A percentile compares a stretch with the other conserved stretches of the same genome.
Evolutionary conservation across 2,888 invertebrate species (phyloP).

Genomic region (Amiota minor): DNA sequence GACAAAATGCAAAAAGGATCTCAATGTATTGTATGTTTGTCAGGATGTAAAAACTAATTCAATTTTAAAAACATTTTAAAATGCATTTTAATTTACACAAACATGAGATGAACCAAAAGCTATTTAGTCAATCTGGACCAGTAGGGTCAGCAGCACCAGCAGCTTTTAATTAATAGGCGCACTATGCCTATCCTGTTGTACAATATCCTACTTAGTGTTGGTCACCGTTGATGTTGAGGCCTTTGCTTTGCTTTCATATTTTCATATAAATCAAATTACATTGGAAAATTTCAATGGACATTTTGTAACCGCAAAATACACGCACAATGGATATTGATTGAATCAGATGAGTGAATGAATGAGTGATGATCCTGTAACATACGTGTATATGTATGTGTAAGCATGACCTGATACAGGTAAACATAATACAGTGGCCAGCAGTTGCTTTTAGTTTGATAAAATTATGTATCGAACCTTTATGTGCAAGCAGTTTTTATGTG

Average conservation of each 20-base stretch:
- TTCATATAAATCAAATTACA: constrained; percentile 60
- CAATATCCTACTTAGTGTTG: not conserved
- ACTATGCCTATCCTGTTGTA: constrained; percentile 34
- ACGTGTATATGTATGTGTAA: not conserved
- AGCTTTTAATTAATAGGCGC: constrained; percentile 56
- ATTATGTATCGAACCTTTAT: not conserved
- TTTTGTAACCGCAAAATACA: constrained; percentile 66
- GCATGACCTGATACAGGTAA: constrained; percentile 17
- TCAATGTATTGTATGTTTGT: constrained; percentile 39
- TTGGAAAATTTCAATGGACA: constrained; percentile 44
- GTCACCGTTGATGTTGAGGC: not conserved
- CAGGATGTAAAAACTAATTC: constrained; percentile 47
- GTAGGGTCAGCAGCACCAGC: not conserved
- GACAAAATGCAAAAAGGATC: constrained; percentile 12
- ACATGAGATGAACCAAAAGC: constrained; percentile 16
- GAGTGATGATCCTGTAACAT: not conserved
- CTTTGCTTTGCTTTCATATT: not conserved
- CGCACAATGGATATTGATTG: constrained; percentile 64
- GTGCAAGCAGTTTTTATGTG: too few relatives aligned
- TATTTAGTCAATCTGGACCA: not conserved
- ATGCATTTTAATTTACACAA: not conserved
- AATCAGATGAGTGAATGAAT: constrained; percentile 49
- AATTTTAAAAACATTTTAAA: constrained; percentile 44
- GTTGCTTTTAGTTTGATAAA: constrained; percentile 19
- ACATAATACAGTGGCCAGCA: not conserved